Evolutionary conservation across 2,113 vertebrate genomes (phyloP), one percentile per base, ranked within the genome.

Genomic region (Trematocara marginatum): DNA sequence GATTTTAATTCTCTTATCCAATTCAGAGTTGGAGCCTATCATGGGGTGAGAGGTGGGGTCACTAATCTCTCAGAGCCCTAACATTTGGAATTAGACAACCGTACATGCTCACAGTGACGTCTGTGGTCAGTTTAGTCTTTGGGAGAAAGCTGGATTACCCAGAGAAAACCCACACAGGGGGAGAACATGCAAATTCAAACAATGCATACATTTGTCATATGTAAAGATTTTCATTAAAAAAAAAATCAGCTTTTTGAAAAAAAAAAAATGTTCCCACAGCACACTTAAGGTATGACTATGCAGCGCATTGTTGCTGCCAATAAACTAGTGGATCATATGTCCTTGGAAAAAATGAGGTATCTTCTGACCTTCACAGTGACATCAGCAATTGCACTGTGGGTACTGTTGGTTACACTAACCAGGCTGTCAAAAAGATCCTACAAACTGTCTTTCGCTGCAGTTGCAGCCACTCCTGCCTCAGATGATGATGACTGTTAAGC

Each of bases 261-360:
- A 9, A 9, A 29, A 8, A 0, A 5, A 2, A 2, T 2, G 0
- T 69, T 69, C 11, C 11, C 64, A 66, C 35, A 40, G 35, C 61
- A 13, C 18, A 40, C 18, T 66, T 12, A 40, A 69, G 35, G 35
- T 42, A 13, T 69, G 64, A 23, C n/a, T 69, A 42, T 15, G n/a
- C 35, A 69, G 3, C 6, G 1, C 35, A 8, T 23, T 42, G 64
- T 42, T 69, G 35, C 35, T 69, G 64, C 35, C n/a, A 42, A 13
- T 42, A 69, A 42, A 69, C 64, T 23, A 42, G 35, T 69, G n/a
- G 35, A 42, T 42, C n/a, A 69, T 69, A 23, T 69, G 64, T 13
- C 35, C n/a, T 69, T 42, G 64, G 64, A 69, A 69, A 35, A 69
- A 15, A 42, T 42, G 6, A 66, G 35, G 64, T 23, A 69, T 47